Evolutionary conservation across 2,797 vertebrate genomes (phyloP).

Genomic region (Esox masquinongy): DNA sequence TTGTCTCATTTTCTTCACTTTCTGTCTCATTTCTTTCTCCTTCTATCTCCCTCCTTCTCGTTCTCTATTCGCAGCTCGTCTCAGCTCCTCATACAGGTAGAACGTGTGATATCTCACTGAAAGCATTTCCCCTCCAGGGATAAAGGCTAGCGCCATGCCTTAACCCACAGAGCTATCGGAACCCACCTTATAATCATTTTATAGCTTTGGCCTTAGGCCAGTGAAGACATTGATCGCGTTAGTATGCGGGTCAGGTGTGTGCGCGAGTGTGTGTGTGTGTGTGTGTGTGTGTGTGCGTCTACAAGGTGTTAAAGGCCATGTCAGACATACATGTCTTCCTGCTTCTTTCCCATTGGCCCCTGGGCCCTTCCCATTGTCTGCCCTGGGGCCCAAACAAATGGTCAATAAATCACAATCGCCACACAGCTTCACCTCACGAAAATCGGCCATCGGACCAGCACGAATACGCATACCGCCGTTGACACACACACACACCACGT

Average conservation of each 20-base stretch:
- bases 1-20: background rate
- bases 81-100: background rate
- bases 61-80: background rate
- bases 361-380: too few relatives aligned
- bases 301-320: background rate
- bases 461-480: background rate
- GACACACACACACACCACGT: background rate
- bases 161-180: background rate
- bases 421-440: background rate
- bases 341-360: too few relatives aligned
- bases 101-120: background rate
- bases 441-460: background rate
- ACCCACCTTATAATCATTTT: background rate
- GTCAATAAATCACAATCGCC: constrained; percentile 7
- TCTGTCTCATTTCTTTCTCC: background rate
- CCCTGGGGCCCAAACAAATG: background rate
- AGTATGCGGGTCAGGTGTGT: background rate
- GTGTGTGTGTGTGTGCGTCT: constrained; percentile 1
- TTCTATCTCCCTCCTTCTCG: background rate
- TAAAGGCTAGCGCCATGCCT: background rate
- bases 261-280: background rate
- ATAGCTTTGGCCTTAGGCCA: background rate
- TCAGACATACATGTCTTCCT: constrained; percentile 1
- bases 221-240: background rate
- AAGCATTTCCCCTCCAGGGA: background rate